These are phyloP conservation scores for Etheostoma spectabile DNA, from an alignment of 2,113 vertebrate genomes.

Conservation along the genomic window DNA sequence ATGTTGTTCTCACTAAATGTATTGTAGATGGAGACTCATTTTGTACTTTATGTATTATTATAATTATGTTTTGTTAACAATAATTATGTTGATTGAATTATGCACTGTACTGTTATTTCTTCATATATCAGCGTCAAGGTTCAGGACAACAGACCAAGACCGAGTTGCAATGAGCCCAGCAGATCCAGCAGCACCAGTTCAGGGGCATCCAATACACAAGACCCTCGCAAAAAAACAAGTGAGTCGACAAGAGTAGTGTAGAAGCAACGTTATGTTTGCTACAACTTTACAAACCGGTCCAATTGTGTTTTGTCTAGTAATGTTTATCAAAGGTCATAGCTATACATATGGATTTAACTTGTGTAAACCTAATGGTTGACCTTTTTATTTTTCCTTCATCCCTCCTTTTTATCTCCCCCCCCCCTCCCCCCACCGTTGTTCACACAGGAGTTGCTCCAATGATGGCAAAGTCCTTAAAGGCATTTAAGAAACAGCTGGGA, in stretches of 20 bases:
- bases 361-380: background rate
- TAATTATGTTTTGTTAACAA: background rate
- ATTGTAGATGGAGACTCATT: background rate
- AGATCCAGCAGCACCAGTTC: conserved; percentile 58
- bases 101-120: background rate
- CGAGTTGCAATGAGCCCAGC: conserved; percentile 58
- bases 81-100: background rate
- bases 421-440: background rate
- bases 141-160: conserved; percentile 69
- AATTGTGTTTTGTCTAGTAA: background rate
- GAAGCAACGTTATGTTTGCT: background rate
- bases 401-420: too few relatives aligned
- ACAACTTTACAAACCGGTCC: background rate
- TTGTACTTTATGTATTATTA: background rate
- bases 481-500: conserved; percentile 84
- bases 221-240: conserved; percentile 87
- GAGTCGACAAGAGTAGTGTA: conserved; percentile 54
- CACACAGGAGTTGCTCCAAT: conserved; percentile 87
- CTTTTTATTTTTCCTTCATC: background rate
- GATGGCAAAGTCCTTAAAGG: conserved; percentile 90
- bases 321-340: background rate
- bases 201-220: conserved; percentile 69
- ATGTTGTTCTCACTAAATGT: conserved; percentile 2
- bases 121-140: conserved; percentile 64
- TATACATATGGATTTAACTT: background rate